phyloP scores from a whole-genome alignment of 2,888 invertebrate species.

The Dasypogon diadema region DNA sequence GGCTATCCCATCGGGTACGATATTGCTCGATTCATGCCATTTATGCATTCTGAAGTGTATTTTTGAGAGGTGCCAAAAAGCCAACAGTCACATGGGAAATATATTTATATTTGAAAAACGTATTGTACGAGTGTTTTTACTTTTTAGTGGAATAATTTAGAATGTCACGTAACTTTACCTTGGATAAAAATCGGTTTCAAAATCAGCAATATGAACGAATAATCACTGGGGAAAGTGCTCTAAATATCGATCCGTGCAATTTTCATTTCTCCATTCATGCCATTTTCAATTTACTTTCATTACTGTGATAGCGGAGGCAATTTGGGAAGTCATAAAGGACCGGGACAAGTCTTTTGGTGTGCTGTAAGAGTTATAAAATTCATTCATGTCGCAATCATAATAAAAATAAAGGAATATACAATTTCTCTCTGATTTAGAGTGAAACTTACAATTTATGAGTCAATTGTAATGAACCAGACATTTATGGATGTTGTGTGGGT shows the following conservation, averaged over 20 bases:
- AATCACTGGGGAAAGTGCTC: slow-evolving; percentile 7
- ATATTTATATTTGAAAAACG: slow-evolving; percentile 44
- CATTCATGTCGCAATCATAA: slow-evolving; percentile 6
- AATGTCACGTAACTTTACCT: neutral
- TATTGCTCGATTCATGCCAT: slow-evolving; percentile 36
- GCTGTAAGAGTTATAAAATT: neutral
- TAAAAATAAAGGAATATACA: slow-evolving; percentile 4
- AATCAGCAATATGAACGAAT: slow-evolving; percentile 1
- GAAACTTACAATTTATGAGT: too few relatives aligned
- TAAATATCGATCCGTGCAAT: slow-evolving; percentile 24
- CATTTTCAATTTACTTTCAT: slow-evolving; percentile 30
- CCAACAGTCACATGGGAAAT: slow-evolving; percentile 40
- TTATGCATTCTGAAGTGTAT: slow-evolving; percentile 46
- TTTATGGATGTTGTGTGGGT: too few relatives aligned
- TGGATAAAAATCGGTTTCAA: neutral
- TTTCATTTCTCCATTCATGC: slow-evolving; percentile 11
- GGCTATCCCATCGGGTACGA: slow-evolving; percentile 26
- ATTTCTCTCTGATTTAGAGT: slow-evolving; percentile 4
- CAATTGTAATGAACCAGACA: too few relatives aligned
- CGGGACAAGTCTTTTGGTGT: neutral
- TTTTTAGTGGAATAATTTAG: slow-evolving; percentile 8
- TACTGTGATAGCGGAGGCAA: slow-evolving; percentile 18
- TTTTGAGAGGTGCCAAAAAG: slow-evolving; percentile 47
- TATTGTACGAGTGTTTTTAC: slow-evolving; percentile 31
- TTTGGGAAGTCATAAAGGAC: slow-evolving; percentile 20